Base-by-base conservation (phyloP, 2,113 vertebrate species). In the Trematocara variabile region DNA sequence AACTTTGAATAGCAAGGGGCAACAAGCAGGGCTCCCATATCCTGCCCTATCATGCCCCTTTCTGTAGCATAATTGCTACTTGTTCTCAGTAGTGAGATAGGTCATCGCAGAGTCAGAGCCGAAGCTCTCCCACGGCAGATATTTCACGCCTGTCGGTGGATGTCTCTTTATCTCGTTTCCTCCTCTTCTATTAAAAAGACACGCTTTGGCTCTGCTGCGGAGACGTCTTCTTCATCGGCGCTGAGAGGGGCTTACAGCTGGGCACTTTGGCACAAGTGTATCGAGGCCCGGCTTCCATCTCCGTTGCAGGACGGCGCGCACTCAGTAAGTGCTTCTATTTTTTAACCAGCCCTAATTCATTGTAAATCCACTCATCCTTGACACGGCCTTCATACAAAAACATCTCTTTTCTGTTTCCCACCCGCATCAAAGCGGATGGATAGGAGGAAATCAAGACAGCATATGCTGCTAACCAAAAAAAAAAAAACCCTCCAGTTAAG, bases 71-170 rank as follows among this genome's bases (percentile, higher is more conserved):
- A 95, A 95, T 92, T 94, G 93, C 89, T 87, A 34, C 92, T 94
- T 95, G 93, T 96, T 94, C 93, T 88, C 85, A 3, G 89, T 78
- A 81, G 91, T 93, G 91, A 92, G 91, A 95, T 89, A 94, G 93
- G 92, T 95, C 94, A 93, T 91, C 85, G 41, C 37, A 9, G 80
- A 91, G 91, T 89, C 90, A 90, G 83, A 82, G 83, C 86, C 33
- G 80, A 81, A 70, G 82, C 86, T 91, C 92, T 94, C 88, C 88
- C 88, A 91, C 63, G 83, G 84, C 79, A 91, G 85, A 90, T 79
- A 90, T 96, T 93, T 95, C 94, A 92, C 85, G 91, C 90, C 84
- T 93, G 93, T 94, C 89, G 9, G 53, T 82, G 56, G 89, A 84
- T 93, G 60, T 34, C 81, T 90, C 82, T 91, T 79, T 80, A 88